These are phyloP conservation scores for Toxotes lorentzi DNA, from an alignment of 2,797 vertebrate genomes.

Conservation along the genomic window DNA sequence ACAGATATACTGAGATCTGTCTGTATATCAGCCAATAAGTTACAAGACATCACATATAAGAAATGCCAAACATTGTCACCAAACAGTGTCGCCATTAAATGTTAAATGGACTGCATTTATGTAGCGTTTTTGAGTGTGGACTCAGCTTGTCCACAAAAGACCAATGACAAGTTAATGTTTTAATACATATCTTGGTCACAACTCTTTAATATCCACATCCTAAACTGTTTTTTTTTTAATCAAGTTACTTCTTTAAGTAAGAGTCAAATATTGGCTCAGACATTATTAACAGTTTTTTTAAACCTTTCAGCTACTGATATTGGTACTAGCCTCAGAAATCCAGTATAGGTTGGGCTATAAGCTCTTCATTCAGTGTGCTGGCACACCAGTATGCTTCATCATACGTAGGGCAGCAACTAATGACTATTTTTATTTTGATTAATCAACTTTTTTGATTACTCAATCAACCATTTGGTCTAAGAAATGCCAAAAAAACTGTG, in stretches of 20 bases:
- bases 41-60: not conserved
- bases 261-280: not conserved
- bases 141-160: not conserved
- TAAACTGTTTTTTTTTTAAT: no score
- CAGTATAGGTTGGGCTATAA: not conserved
- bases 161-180: not conserved
- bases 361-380: not conserved
- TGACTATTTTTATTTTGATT: not conserved
- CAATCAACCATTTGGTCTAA: not conserved
- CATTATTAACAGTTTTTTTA: not conserved
- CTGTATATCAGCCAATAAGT: no score
- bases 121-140: no score
- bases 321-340: not conserved
- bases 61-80: not conserved
- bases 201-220: no score
- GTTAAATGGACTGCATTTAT: no score
- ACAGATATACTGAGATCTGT: no score
- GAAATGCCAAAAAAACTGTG: not conserved
- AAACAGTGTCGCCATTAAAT: not conserved
- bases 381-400: not conserved
- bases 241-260: not conserved
- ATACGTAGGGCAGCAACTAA: not conserved
- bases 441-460: not conserved
- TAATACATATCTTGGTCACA: no score
- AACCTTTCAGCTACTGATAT: not conserved